These are phyloP conservation scores for Lepus americanus DNA, from an alignment of 2,113 vertebrate genomes.

Conservation along the genomic window DNA sequence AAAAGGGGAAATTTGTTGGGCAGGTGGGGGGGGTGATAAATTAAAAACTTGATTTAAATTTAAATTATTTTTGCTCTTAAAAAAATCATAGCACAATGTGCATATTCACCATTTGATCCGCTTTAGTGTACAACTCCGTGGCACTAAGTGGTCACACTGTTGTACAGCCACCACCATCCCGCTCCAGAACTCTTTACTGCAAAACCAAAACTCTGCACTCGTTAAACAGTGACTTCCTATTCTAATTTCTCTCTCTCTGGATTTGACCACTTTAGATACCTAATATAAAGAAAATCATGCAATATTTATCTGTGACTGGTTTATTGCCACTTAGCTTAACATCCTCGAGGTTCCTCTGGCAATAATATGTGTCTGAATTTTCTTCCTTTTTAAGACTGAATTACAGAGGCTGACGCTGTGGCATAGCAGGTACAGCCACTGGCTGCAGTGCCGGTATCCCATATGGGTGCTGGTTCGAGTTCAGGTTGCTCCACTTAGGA, in stretches of 20 bases:
- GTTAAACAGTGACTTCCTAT: background rate
- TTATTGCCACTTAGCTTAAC: background rate
- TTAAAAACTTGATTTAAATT: constrained; percentile 15
- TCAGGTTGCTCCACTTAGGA: too few relatives aligned
- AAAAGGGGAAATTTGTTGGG: constrained; percentile 21
- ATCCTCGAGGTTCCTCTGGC: background rate
- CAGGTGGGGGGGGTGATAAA: background rate
- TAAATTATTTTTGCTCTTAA: background rate
- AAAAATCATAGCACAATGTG: background rate
- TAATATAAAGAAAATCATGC: background rate
- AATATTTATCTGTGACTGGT: background rate
- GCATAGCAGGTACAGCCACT: too few relatives aligned
- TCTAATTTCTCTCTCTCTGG: background rate
- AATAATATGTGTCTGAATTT: background rate
- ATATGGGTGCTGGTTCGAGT: too few relatives aligned
- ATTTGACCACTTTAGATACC: background rate
- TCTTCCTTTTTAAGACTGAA: background rate
- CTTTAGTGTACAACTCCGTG: background rate
- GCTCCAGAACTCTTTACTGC: constrained; percentile 19
- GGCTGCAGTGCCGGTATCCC: too few relatives aligned
- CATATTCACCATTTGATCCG: background rate
- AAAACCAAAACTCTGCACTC: background rate
- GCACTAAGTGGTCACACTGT: background rate
- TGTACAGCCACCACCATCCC: background rate
- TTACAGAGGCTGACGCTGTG: too few relatives aligned